Base-by-base conservation (phyloP, 2,113 vertebrate genomes). In the Probosciger aterrimus region DNA sequence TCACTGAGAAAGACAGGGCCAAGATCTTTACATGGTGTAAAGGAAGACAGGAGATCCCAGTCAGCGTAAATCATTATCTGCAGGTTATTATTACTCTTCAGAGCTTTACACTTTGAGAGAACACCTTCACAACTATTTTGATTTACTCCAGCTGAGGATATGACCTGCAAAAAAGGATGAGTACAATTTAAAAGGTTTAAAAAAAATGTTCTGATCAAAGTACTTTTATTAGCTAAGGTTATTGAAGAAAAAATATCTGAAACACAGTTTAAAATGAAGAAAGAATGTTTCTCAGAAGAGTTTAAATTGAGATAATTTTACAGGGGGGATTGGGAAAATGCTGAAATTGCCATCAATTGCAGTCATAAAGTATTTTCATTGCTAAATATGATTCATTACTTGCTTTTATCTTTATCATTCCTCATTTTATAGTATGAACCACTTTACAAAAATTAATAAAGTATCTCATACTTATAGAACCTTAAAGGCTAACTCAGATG, bases 361-460 rank as follows among this genome's bases (percentile, higher is more conserved):
- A 79, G 62, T 52, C 67, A 83, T 77, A 57, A 90, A 50, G 30
- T 77, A 60, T 91, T 95, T 95, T 87, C 70, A 83, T 63, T 59
- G 60, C 33, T 86, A 94, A 88, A 86, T 82, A 96, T 85, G 65
- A 95, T 93, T 94, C 87, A 95, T 91, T 87, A 68, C 44, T 82
- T 89, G 62, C 52, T 93, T 92, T 89, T 86, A 71, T 87, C 95
- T 91, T 94, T 92, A 87, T 79, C 47, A 82, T 89, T 86, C 41
- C 39, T 85, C 52, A 93, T 95, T 93, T 93, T 64, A 82, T 60
- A 70, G 33, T 47, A 92, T 64, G 90, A 90, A 64, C 37, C 50
- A 69, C 57, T 78, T 95, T 68, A 93, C 18, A 84, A 88, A 92
- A 93, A 95, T 93, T 93, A 95, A 92, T 93, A 93, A 96, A 87